Conservation (phyloP, 2,113 vertebrate species). For the Pelecanus crispus region DNA sequence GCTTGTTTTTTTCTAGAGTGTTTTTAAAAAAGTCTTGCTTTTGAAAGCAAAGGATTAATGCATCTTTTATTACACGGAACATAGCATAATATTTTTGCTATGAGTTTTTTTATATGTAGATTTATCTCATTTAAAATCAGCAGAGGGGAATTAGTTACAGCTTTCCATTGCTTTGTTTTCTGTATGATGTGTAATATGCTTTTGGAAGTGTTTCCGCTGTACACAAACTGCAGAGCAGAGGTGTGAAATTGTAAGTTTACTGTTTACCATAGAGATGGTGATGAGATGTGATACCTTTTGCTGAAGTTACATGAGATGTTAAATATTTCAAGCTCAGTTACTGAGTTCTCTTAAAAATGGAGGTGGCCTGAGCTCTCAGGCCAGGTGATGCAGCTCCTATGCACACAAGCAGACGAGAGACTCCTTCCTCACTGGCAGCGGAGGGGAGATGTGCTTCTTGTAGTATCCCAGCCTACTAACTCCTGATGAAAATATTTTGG, state of each 20-base stretch:
- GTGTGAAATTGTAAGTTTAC: neutral
- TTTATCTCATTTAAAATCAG: neutral
- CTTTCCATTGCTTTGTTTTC: neutral
- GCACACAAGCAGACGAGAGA: neutral
- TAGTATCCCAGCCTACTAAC: neutral
- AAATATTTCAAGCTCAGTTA: neutral
- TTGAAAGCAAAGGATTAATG: neutral
- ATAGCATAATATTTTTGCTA: neutral
- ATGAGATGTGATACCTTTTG: neutral
- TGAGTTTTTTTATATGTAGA: neutral
- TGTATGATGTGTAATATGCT: neutral
- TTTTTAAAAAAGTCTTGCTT: neutral
- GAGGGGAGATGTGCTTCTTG: neutral
- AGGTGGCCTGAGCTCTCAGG: neutral
- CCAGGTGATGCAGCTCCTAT: neutral
- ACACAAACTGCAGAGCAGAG: neutral
- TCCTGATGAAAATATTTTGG: neutral
- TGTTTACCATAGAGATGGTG: neutral
- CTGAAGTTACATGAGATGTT: neutral
- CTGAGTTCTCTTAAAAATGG: neutral
- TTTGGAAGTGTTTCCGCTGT: neutral
- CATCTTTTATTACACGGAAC: neutral
- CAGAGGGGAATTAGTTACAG: neutral
- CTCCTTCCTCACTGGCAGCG: neutral
- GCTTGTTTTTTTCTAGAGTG: neutral